Percentiles rank a stretch among this genome's conserved stretches.
Conservation (phyloP, 2,113 vertebrate species). For the Macheiramphus alcinus region DNA sequence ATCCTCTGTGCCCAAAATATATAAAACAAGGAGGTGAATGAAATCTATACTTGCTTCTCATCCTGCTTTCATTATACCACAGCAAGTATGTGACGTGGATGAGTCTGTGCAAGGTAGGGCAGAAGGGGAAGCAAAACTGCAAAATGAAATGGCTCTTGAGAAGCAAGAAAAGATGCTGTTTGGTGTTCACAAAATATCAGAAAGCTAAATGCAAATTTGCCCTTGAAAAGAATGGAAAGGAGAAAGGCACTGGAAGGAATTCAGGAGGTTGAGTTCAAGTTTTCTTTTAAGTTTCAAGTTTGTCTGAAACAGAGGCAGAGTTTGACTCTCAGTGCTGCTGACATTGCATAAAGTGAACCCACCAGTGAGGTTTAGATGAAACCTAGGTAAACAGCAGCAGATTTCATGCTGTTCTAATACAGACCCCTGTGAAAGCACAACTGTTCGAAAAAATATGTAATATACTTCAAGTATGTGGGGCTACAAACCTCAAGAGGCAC, state of each 20-base stretch:
- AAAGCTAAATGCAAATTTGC: neutral
- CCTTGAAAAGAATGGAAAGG: neutral
- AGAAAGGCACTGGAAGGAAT: neutral
- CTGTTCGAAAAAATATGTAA: slow-evolving; percentile 45
- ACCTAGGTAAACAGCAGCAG: slow-evolving; percentile 49
- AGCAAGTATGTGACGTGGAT: accelerated
- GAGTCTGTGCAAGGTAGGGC: neutral
- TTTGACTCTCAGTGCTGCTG: slow-evolving; percentile 57
- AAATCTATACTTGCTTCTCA: neutral
- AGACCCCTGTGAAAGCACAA: slow-evolving; percentile 52
- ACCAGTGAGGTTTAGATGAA: slow-evolving; percentile 48
- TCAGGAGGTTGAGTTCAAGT: neutral
- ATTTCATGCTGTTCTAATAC: slow-evolving; percentile 68
- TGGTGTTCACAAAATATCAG: neutral
- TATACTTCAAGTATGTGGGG: slow-evolving; percentile 40
- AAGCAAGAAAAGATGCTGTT: neutral
- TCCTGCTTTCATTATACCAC: neutral
- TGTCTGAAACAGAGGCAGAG: neutral
- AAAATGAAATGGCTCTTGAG: neutral
- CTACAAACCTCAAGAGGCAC: slow-evolving; percentile 51
- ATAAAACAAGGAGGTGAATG: neutral
- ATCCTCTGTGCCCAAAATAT: neutral
- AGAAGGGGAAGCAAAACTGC: neutral
- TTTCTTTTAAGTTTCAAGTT: slow-evolving; percentile 27
- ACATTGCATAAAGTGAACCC: slow-evolving; percentile 29